phyloP scores from a whole-genome alignment of 2,113 vertebrate species.

The Salvelinus namaycush region DNA sequence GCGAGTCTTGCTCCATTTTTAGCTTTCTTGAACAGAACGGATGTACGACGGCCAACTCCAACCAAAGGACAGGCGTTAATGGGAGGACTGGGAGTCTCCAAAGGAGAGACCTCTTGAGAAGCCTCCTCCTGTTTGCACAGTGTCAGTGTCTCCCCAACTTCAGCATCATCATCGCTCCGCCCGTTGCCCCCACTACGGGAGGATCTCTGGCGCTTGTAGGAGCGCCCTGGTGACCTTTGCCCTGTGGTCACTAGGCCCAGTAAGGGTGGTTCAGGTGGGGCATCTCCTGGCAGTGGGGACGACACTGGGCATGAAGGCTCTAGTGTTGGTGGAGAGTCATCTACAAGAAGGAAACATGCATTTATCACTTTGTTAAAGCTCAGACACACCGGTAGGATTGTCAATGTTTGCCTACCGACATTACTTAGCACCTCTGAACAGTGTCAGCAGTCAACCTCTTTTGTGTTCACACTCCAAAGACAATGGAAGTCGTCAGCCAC shows the following conservation, averaged over 20 bases:
- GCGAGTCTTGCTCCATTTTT: conserved; percentile 85
- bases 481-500: no score
- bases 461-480: no score
- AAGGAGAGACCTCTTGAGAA: conserved; percentile 73
- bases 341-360: conserved; percentile 62
- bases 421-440: no score
- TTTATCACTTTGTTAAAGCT: not conserved
- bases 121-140: conserved; percentile 70
- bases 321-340: conserved; percentile 85
- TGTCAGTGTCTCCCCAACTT: conserved; percentile 73
- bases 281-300: conserved; percentile 85
- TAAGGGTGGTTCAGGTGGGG: conserved; percentile 85
- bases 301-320: conserved; percentile 89
- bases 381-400: not conserved
- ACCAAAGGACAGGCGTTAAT: conserved; percentile 48
- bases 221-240: conserved; percentile 75
- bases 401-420: not conserved
- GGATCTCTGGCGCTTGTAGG: conserved; percentile 77
- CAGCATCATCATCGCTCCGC: conserved; percentile 73
- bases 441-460: no score
- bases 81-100: conserved; percentile 63
- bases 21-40: conserved; percentile 91
- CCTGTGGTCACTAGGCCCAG: conserved; percentile 86
- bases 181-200: conserved; percentile 78
- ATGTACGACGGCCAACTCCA: conserved; percentile 86